Evolutionary conservation across 1,140 invertebrate genomes (phyloP), one percentile per base, ranked within the genome.

Genomic region (Drosophila nigromelanica): DNA sequence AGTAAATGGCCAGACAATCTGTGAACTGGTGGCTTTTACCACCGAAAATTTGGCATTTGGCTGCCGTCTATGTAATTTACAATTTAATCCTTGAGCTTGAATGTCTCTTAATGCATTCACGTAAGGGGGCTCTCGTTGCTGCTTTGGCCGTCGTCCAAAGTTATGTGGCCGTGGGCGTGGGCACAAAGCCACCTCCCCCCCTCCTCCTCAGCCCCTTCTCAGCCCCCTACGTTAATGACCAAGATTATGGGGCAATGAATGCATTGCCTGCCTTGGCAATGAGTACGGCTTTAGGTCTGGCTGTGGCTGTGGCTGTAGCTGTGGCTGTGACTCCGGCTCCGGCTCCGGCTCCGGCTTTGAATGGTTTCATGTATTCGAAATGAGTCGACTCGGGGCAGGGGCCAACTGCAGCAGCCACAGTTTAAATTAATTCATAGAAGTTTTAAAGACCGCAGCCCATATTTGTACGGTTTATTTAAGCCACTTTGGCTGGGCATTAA

Each of bases 1-100:
- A 96, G 96, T 95, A 92, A 60, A 91, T 70, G 56, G 37, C 43
- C 54, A 59, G 55, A 68, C 73, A 63, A 61, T 50, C 59, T 74
- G 50, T 73, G 33, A 40, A 33, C 40, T 62, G 27, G 54, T 15
- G 11, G 45, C 21, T 21, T 14, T 21, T 52, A 52, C 73, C 73
- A 50, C 77, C 73, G 64, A 60, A 59, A 81, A 72, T 83, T 89
- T 89, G 83, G 83, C 83, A 89, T 80, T 83, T 7, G 70, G 77
- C 81, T 75, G 71, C 50, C 77, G 81, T 87, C 71, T 82, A 78
- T 83, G 76, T 89, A 89, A 89, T 89, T 89, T 89, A 80, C 76
- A 89, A 89, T 89, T 89, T 89, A 89, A 89, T 83, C 85, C 85
- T 89, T 80, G 76, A 89, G 79, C 87, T 83, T 82, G 75, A 70